Conservation (phyloP, 2,888 invertebrate species). For the Odontothrips loti region DNA sequence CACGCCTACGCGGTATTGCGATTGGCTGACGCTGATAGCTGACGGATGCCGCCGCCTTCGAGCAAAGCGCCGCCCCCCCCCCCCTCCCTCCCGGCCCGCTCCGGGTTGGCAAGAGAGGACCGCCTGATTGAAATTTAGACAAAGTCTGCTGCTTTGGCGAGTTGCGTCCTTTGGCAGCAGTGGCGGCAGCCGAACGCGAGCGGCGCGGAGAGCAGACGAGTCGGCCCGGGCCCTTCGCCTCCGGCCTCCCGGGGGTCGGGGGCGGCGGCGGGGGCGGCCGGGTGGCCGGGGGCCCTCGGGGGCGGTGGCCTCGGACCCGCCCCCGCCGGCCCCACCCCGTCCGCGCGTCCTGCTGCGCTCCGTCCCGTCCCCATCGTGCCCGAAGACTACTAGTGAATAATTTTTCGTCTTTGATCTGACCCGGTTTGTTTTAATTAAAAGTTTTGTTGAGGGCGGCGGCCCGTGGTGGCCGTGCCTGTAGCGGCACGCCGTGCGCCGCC, state of each 20-base stretch:
- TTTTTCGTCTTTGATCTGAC: constrained; percentile 22
- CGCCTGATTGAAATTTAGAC: constrained; percentile 18
- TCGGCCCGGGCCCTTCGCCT: background rate
- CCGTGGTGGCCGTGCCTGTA: background rate
- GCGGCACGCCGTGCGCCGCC: background rate
- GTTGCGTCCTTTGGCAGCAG: background rate
- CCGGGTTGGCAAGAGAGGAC: background rate
- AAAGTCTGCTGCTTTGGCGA: background rate
- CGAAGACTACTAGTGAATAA: constrained; percentile 4
- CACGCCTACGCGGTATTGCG: no score
- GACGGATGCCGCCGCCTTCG: no score
- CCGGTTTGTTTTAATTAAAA: constrained; percentile 24
- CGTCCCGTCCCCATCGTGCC: background rate
- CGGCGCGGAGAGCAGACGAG: background rate
- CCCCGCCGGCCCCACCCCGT: background rate
- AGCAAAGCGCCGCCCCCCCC: background rate
- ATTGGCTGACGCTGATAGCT: no score
- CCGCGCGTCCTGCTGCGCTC: background rate
- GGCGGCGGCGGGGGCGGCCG: background rate
- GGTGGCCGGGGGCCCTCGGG: background rate
- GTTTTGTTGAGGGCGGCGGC: background rate
- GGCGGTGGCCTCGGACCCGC: background rate
- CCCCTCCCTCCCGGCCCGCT: background rate
- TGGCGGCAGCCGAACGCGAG: no score
- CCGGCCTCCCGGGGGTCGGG: background rate